Percentiles rank a stretch among this genome's conserved stretches.
Evolutionary conservation across 2,113 vertebrate genomes (phyloP).

Genomic region (Triplophysa siluroides): DNA sequence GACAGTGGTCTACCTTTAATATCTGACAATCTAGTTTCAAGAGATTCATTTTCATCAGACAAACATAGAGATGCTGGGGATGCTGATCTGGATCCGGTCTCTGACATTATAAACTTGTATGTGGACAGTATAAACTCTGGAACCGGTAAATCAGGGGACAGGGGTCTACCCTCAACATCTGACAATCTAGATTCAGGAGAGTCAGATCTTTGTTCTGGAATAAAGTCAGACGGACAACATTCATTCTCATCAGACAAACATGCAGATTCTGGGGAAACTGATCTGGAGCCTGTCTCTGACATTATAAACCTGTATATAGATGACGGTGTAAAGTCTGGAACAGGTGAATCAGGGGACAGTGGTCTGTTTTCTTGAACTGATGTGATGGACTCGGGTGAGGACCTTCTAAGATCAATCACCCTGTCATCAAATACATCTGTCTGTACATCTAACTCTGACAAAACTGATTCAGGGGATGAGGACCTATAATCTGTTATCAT

Average conservation of each 20-base stretch:
- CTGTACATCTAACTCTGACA: conserved; percentile 51
- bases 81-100: conserved; percentile 28
- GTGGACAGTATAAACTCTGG: conserved; percentile 49
- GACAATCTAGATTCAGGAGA: conserved; percentile 60
- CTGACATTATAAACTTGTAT: background rate
- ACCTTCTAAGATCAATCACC: conserved; percentile 51
- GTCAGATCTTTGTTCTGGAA: conserved; percentile 45
- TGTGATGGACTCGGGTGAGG: conserved; percentile 59
- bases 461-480: conserved; percentile 45
- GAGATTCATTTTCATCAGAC: too few species aligned
- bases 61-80: conserved; percentile 42
- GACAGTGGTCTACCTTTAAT: conserved; percentile 46
- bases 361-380: conserved; percentile 41
- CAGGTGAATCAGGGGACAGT: conserved; percentile 53
- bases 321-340: conserved; percentile 37
- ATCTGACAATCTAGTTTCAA: too few species aligned
- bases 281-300: conserved; percentile 9
- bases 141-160: conserved; percentile 43
- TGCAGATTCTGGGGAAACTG: conserved; percentile 32
- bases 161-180: conserved; percentile 41
- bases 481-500: conserved; percentile 22
- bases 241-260: conserved; percentile 26
- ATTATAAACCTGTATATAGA: conserved; percentile 42
- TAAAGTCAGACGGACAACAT: conserved; percentile 56
- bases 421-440: conserved; percentile 25